phyloP scores from a whole-genome alignment of 2,797 vertebrate species.

The Gouania willdenowi region DNA sequence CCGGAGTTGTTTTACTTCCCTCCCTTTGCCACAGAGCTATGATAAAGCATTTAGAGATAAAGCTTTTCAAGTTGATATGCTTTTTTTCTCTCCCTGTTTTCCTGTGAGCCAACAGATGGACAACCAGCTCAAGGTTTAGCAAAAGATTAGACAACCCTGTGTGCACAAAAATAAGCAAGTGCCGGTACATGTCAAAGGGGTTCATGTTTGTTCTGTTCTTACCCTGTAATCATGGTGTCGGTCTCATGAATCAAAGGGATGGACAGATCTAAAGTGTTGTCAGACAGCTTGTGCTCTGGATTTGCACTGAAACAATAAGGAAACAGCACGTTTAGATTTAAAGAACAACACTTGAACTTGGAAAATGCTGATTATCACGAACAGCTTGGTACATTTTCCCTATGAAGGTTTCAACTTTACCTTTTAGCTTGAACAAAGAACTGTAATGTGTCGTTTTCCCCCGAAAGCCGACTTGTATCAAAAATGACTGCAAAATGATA shows the following conservation, averaged over 20 bases:
- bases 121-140: constrained; percentile 3
- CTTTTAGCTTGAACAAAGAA: constrained; percentile 90
- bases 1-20: constrained; percentile 55
- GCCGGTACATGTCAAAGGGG: not conserved
- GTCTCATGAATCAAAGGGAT: constrained; percentile 91
- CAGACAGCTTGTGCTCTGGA: constrained; percentile 83
- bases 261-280: constrained; percentile 84
- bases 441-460: constrained; percentile 84
- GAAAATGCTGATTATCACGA: too few species aligned
- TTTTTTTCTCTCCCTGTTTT: constrained; percentile 42
- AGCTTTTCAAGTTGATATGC: constrained; percentile 53
- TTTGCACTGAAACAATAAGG: constrained; percentile 81
- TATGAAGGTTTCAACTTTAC: constrained; percentile 72
- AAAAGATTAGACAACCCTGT: constrained; percentile 5
- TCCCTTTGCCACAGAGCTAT: constrained; percentile 45
- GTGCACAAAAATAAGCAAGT: not conserved
- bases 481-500: constrained; percentile 94
- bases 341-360: too few species aligned
- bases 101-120: constrained; percentile 20
- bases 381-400: too few species aligned
- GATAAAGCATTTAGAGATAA: constrained; percentile 63
- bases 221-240: constrained; percentile 91
- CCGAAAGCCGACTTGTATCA: constrained; percentile 91
- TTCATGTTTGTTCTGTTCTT: constrained; percentile 33
- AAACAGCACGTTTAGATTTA: not conserved